These are phyloP conservation scores for Drosophila multiciliata DNA, from an alignment of 2,888 invertebrate species.

Conservation along the genomic window DNA sequence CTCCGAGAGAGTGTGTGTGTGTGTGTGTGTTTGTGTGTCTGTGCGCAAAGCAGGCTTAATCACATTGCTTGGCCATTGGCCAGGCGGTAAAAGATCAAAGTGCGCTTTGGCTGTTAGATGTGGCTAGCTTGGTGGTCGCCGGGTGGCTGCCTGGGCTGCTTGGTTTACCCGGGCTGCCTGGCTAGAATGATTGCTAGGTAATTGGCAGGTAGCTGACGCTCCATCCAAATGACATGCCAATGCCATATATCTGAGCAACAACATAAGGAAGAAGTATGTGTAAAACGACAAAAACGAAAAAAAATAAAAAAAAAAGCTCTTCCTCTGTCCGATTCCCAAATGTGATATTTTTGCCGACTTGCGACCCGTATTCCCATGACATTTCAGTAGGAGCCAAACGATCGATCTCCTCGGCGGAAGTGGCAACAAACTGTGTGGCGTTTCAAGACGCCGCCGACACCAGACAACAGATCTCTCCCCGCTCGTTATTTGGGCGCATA, in stretches of 20 bases:
- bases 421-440: conserved; percentile 82
- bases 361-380: conserved; percentile 74
- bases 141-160: conserved; percentile 28
- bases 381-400: conserved; percentile 45
- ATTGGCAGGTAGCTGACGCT: conserved; percentile 75
- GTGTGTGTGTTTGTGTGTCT: conserved; percentile 25
- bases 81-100: conserved; percentile 78
- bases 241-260: conserved; percentile 31
- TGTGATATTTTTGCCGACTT: conserved; percentile 58
- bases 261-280: conserved; percentile 15
- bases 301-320: conserved; percentile 33
- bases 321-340: conserved; percentile 55
- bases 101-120: conserved; percentile 72
- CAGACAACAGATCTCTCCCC: conserved; percentile 14
- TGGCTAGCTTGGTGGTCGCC: conserved; percentile 76
- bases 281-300: conserved; percentile 11
- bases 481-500: conserved; percentile 39
- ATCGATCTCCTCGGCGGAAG: conserved; percentile 72
- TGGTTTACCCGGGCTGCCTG: conserved; percentile 26
- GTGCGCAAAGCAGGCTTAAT: conserved; percentile 79
- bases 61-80: conserved; percentile 82
- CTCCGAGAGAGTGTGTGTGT: conserved; percentile 15
- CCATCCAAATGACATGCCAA: conserved; percentile 75
- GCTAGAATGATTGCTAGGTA: conserved; percentile 74
- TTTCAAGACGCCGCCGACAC: conserved; percentile 71